Evolutionary conservation across 2,888 invertebrate species (phyloP).

Genomic region (Drosophila emarginata): DNA sequence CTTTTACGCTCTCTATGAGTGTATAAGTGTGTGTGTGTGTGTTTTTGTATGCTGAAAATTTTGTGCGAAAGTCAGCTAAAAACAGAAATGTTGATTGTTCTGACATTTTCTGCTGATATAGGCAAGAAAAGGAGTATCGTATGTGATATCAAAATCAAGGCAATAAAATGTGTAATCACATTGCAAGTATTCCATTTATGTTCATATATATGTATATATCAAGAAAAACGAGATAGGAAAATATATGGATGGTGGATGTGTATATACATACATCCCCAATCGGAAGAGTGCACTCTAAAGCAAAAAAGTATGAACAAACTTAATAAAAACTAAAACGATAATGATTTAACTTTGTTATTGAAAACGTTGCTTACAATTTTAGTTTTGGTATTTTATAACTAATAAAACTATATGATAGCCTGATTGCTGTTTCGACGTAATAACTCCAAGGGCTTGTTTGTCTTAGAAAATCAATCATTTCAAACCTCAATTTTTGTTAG

Average conservation of each 20-base stretch:
- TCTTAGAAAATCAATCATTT: no score
- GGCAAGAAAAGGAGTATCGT: conserved; percentile 2
- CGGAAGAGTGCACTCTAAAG: conserved; percentile 62
- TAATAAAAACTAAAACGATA: conserved; percentile 55
- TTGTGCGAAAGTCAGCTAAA: conserved; percentile 39
- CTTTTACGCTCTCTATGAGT: no score
- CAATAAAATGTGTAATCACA: conserved; percentile 13
- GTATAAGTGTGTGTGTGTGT: not conserved
- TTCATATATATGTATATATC: not conserved
- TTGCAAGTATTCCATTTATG: conserved; percentile 1
- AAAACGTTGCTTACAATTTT: not conserved
- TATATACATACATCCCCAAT: conserved; percentile 29
- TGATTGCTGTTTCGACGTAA: no score
- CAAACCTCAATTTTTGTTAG: no score
- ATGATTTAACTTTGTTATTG: no score
- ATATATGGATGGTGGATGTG: no score
- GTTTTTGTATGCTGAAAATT: conserved; percentile 1
- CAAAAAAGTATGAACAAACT: conserved; percentile 54
- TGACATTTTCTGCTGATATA: conserved; percentile 13
- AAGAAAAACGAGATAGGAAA: not conserved
- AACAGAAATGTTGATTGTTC: conserved; percentile 48
- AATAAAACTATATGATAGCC: no score
- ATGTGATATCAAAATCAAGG: conserved; percentile 17
- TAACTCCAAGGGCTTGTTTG: no score
- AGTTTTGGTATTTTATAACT: not conserved